These are phyloP conservation scores for Myotis lucifugus DNA, from an alignment of 2,113 vertebrate genomes.

Conservation along the genomic window DNA sequence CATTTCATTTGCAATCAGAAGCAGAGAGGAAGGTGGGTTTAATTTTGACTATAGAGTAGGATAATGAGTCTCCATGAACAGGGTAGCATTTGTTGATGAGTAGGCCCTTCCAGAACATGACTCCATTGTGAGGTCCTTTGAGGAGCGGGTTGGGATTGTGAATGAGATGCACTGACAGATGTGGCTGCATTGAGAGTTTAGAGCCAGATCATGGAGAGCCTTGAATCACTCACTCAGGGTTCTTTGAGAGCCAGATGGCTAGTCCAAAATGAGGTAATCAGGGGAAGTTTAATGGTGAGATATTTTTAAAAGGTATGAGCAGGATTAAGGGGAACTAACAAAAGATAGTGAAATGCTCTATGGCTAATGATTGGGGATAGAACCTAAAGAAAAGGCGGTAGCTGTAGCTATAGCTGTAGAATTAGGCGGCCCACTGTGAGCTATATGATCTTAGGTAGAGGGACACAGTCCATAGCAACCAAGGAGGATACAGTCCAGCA, in stretches of 20 bases:
- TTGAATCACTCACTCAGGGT: not conserved
- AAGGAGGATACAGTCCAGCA: not conserved
- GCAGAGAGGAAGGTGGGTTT: not conserved
- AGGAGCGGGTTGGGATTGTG: not conserved
- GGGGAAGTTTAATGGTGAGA: not conserved
- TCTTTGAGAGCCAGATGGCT: not conserved
- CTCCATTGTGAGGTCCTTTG: not conserved
- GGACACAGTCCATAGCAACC: not conserved
- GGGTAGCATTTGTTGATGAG: not conserved
- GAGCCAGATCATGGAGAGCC: not conserved
- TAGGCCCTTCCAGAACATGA: not conserved
- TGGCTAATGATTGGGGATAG: not conserved
- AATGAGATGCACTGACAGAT: not conserved
- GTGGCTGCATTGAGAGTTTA: not conserved
- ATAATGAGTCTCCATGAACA: not conserved
- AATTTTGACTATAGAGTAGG: not conserved
- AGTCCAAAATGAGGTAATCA: constrained; percentile 8
- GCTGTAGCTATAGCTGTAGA: not conserved
- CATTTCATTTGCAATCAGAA: not conserved
- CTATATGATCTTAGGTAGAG: not conserved
- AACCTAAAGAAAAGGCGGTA: not conserved
- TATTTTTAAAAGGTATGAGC: not conserved
- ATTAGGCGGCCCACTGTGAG: not conserved
- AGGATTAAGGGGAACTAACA: not conserved
- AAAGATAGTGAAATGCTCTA: not conserved